Evolutionary conservation across 2,888 invertebrate genomes (phyloP).

Genomic region (Hypercompe scribonia): DNA sequence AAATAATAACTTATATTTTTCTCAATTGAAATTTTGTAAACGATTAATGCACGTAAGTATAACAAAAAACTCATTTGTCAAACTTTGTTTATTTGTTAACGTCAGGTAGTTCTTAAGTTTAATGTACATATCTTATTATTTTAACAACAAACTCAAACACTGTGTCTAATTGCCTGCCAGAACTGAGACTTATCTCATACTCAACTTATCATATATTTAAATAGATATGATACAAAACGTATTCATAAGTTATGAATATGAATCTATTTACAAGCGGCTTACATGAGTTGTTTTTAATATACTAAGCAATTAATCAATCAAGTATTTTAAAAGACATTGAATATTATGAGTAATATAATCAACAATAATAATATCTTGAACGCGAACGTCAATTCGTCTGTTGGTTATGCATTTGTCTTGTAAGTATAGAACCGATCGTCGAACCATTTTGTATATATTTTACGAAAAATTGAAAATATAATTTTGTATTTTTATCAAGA

Average conservation of each 20-base stretch:
- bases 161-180: background rate
- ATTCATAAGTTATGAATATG: constrained; percentile 18
- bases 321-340: constrained; percentile 9
- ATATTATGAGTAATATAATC: constrained; percentile 15
- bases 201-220: constrained; percentile 11
- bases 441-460: background rate
- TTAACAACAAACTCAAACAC: background rate
- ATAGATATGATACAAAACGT: constrained; percentile 22
- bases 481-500: background rate
- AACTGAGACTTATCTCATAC: background rate
- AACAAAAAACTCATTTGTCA: too few relatives aligned
- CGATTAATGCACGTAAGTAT: too few relatives aligned
- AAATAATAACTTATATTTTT: too few relatives aligned
- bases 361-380: constrained; percentile 10
- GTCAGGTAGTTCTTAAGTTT: background rate
- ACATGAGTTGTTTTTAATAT: constrained; percentile 23
- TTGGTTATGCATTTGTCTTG: background rate
- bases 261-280: constrained; percentile 38
- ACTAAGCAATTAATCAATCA: constrained; percentile 26
- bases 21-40: too few relatives aligned
- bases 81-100: background rate
- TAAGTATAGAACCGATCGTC: background rate
- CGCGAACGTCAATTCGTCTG: background rate
- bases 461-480: background rate
- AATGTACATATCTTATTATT: background rate